Evolutionary conservation across 2,113 vertebrate genomes (phyloP).

Genomic region (Neopipo cinnamomea): DNA sequence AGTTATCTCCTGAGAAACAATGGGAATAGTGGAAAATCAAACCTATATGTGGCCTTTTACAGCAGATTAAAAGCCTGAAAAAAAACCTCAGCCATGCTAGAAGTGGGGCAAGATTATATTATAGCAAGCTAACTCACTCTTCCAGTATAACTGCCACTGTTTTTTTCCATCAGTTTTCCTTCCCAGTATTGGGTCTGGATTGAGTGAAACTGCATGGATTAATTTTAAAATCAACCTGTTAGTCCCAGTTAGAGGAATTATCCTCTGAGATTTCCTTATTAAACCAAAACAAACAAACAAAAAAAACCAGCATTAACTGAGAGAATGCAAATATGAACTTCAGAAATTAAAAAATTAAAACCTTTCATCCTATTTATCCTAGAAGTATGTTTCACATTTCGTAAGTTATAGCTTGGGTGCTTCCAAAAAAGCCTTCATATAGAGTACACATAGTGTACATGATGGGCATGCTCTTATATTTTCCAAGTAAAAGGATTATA

Average conservation of each 20-base stretch:
- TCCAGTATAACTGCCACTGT: accelerated
- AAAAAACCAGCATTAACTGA: neutral
- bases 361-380: neutral
- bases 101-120: neutral
- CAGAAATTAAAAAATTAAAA: neutral
- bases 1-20: neutral
- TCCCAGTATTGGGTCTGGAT: neutral
- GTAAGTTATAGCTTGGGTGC: neutral
- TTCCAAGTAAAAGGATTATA: constrained; percentile 25
- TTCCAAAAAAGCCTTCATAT: neutral
- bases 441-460: accelerated
- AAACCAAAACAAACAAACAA: neutral
- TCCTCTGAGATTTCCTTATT: neutral
- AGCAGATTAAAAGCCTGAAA: neutral
- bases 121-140: neutral
- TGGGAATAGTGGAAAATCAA: neutral
- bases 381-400: neutral
- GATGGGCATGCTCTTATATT: neutral
- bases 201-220: neutral
- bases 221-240: neutral
- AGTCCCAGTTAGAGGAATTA: neutral
- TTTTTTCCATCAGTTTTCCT: neutral
- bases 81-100: neutral
- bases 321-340: neutral
- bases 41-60: neutral